These are phyloP conservation scores for Malurus cyaneus DNA, from an alignment of 2,113 vertebrate species.

Conservation along the genomic window DNA sequence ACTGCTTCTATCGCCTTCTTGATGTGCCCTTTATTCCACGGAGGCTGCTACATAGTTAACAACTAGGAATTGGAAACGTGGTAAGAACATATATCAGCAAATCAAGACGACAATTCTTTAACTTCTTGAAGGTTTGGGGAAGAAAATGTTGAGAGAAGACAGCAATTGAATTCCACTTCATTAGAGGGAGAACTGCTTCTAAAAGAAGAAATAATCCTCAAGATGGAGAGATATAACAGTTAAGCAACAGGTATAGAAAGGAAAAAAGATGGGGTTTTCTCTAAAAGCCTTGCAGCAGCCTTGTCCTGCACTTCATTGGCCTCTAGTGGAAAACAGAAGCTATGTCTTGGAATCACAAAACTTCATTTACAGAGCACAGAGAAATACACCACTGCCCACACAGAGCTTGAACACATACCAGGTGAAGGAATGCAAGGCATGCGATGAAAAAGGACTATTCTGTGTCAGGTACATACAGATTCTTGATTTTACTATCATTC, in stretches of 20 bases:
- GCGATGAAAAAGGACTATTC: background rate
- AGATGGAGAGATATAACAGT: background rate
- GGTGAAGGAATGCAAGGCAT: background rate
- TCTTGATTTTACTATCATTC: background rate
- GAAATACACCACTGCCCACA: background rate
- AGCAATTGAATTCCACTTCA: background rate
- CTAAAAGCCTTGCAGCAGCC: background rate
- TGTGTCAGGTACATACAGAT: background rate
- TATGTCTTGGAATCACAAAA: background rate
- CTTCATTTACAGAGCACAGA: background rate
- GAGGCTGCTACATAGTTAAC: background rate
- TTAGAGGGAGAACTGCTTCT: background rate
- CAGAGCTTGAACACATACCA: background rate
- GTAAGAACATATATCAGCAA: background rate
- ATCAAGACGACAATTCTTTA: background rate
- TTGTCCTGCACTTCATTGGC: constrained; percentile 60
- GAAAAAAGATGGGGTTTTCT: background rate
- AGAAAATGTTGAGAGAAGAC: background rate
- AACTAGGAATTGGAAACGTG: background rate
- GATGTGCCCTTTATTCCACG: background rate
- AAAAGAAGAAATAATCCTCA: background rate
- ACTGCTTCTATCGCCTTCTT: background rate
- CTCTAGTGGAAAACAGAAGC: constrained; percentile 57
- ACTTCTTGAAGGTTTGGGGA: background rate
- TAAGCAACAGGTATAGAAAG: background rate